Conservation (phyloP, 2,797 vertebrate species). For the Acestrorhynchus altus region DNA sequence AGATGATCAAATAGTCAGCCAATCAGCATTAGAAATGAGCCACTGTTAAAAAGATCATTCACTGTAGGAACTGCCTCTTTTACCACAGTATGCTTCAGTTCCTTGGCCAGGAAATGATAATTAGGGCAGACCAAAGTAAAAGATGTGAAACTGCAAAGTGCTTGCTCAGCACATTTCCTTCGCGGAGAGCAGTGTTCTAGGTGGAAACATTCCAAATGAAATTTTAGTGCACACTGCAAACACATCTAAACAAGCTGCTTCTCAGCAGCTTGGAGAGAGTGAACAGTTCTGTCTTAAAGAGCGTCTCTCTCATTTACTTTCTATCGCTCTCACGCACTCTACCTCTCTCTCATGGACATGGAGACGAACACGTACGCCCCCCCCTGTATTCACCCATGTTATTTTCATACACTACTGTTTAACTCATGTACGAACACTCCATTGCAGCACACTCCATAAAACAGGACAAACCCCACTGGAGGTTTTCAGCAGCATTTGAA, state of each 20-base stretch:
- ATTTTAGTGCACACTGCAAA: slow-evolving; percentile 15
- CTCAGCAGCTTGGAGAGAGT: neutral
- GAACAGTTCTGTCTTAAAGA: slow-evolving; percentile 5
- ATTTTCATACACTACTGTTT: slow-evolving; percentile 17
- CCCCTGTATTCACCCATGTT: neutral
- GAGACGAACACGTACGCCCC: too few relatives aligned
- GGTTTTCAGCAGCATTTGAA: slow-evolving; percentile 40
- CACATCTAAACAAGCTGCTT: slow-evolving; percentile 11
- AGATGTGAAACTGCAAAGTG: slow-evolving; percentile 8
- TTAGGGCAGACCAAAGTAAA: slow-evolving; percentile 26
- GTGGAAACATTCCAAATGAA: slow-evolving; percentile 6
- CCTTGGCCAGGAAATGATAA: slow-evolving; percentile 31
- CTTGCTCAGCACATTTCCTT: slow-evolving; percentile 40
- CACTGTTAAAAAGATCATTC: slow-evolving; percentile 13
- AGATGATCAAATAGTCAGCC: neutral
- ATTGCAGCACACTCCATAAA: slow-evolving; percentile 34
- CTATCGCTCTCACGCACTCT: too few relatives aligned
- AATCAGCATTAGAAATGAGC: slow-evolving; percentile 1
- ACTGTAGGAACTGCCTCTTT: slow-evolving; percentile 3
- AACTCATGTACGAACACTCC: slow-evolving; percentile 20
- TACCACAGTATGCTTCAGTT: slow-evolving; percentile 10
- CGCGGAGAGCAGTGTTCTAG: slow-evolving; percentile 13
- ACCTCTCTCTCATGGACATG: neutral
- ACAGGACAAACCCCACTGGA: slow-evolving; percentile 32
- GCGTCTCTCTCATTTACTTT: neutral